Evolutionary conservation across 2,888 invertebrate species (phyloP).

Genomic region (Elysia crispata): DNA sequence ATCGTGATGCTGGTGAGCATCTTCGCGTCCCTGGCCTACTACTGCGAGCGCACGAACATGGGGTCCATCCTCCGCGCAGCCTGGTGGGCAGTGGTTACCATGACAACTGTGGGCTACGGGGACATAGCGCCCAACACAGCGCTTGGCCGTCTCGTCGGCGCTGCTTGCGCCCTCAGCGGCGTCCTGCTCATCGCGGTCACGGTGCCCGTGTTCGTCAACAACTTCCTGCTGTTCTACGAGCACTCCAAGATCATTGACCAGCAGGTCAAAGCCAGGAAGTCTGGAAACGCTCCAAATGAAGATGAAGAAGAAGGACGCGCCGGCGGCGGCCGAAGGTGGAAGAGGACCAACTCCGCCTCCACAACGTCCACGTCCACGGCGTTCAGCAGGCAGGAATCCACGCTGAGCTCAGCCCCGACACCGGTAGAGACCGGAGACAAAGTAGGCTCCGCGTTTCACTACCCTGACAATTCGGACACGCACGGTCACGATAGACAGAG

Average conservation of each 20-base stretch:
- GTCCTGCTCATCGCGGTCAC: constrained; percentile 68
- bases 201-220: constrained; percentile 71
- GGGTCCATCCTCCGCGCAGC: constrained; percentile 65
- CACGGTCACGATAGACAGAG: no score
- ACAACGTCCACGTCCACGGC: no score
- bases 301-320: no score
- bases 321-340: no score
- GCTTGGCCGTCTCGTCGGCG: constrained; percentile 61
- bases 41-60: constrained; percentile 62
- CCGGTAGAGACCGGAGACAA: no score
- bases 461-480: no score
- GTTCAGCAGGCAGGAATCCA: no score
- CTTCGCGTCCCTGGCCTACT: constrained; percentile 66
- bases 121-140: constrained; percentile 63
- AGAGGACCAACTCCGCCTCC: no score
- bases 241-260: constrained; percentile 32
- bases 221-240: constrained; percentile 68
- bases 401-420: no score
- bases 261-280: neutral
- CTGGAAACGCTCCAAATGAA: no score
- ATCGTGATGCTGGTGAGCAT: constrained; percentile 65
- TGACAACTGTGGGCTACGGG: constrained; percentile 73
- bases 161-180: constrained; percentile 63
- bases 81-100: constrained; percentile 72
- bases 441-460: no score